Evolutionary conservation across 92 coral and sea anemone species (phyloP).

Genomic region (Palythoa heliodiscus): DNA sequence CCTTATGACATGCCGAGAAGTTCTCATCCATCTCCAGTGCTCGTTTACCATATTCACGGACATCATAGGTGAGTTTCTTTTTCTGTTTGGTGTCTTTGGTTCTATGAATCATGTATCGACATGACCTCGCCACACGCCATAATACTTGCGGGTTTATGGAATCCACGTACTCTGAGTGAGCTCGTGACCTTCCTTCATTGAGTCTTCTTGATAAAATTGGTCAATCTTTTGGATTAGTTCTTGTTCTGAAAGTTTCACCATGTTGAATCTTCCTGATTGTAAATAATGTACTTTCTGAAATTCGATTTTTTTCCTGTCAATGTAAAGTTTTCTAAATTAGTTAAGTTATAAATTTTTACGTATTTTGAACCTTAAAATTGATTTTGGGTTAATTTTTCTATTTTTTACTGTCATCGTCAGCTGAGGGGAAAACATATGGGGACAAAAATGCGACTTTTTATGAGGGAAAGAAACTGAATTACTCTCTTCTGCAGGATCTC

Average conservation of each 20-base stretch:
- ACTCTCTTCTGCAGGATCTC: no score
- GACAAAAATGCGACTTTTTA: no score
- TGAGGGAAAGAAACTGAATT: no score
- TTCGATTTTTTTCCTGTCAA: no score
- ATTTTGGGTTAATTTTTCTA: no score
- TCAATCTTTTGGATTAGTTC: slow-evolving; percentile 35
- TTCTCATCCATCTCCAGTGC: slow-evolving; percentile 20
- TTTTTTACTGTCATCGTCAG: no score
- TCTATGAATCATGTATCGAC: slow-evolving; percentile 16
- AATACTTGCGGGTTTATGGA: slow-evolving; percentile 14
- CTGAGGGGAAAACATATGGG: no score
- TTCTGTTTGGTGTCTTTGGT: background rate
- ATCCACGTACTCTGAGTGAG: slow-evolving; percentile 2
- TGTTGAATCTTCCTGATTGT: background rate
- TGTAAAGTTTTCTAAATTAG: no score
- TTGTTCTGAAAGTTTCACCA: slow-evolving; percentile 28
- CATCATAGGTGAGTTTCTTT: slow-evolving; percentile 21
- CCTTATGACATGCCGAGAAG: slow-evolving; percentile 31
- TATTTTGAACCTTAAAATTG: no score
- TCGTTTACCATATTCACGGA: slow-evolving; percentile 34
- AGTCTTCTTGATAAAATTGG: slow-evolving; percentile 8
- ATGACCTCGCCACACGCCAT: slow-evolving; percentile 36
- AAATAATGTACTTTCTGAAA: background rate
- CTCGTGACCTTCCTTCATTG: background rate
- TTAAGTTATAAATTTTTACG: no score